These are phyloP conservation scores for Sinocyclocheilus anophthalmus DNA, from an alignment of 2,113 vertebrate species.

Conservation along the genomic window DNA sequence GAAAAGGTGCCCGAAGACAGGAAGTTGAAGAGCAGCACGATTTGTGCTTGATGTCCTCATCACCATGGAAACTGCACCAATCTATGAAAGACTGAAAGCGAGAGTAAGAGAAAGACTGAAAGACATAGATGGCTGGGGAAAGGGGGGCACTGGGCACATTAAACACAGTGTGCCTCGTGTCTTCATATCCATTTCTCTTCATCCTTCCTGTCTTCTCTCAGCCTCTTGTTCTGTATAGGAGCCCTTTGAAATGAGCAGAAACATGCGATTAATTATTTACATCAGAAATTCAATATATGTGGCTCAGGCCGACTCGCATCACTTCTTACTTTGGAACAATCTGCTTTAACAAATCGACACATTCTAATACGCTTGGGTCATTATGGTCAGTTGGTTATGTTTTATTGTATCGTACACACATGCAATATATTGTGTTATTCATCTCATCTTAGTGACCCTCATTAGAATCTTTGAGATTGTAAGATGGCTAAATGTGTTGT, in stretches of 20 bases:
- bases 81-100: conserved; percentile 58
- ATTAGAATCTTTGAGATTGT: neutral
- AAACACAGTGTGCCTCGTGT: conserved; percentile 17
- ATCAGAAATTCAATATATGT: conserved; percentile 3
- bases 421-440: neutral
- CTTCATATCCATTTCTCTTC: neutral
- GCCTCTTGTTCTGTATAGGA: neutral
- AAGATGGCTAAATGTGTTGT: neutral
- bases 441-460: neutral
- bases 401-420: neutral
- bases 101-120: conserved; percentile 34
- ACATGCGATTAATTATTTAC: conserved; percentile 25
- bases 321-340: neutral
- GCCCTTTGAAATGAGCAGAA: conserved; percentile 13
- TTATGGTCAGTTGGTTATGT: neutral
- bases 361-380: neutral
- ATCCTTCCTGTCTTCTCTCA: neutral
- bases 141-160: neutral
- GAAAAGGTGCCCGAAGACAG: conserved; percentile 71
- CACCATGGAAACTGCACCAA: conserved; percentile 74
- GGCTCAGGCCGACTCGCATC: neutral
- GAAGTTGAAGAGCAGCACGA: conserved; percentile 61
- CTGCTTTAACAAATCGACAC: neutral
- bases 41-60: conserved; percentile 70
- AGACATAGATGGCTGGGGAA: conserved; percentile 1